Percentiles rank a stretch among this genome's conserved stretches.
phyloP scores from a whole-genome alignment of 2,113 vertebrate genomes.

The Bufo gargarizans region DNA sequence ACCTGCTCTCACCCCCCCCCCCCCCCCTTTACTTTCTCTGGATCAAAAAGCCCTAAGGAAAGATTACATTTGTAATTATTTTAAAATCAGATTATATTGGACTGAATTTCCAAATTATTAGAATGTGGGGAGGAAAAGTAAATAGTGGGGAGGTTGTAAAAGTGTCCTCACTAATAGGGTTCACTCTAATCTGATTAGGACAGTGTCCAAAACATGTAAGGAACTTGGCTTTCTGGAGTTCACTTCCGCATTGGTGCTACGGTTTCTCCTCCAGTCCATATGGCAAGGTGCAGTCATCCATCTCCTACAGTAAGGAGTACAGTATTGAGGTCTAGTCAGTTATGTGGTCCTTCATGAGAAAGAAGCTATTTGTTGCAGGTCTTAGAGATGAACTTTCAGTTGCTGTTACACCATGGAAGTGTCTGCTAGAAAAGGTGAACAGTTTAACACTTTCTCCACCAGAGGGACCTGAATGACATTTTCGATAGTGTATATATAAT shows the following conservation, averaged over 20 bases:
- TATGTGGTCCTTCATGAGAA: not conserved
- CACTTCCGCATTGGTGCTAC: not conserved
- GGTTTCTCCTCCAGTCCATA: not conserved
- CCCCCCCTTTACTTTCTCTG: not conserved
- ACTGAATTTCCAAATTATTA: not conserved
- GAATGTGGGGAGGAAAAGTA: not conserved
- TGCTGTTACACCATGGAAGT: not conserved
- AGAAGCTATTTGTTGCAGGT: not conserved
- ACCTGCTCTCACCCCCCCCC: too few species aligned
- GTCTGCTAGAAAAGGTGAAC: not conserved
- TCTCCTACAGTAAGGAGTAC: not conserved
- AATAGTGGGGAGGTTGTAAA: not conserved
- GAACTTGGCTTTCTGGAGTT: not conserved
- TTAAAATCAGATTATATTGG: not conserved
- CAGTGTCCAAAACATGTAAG: not conserved
- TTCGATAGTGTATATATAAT: too few species aligned
- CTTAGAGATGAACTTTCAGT: not conserved
- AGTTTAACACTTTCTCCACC: conserved; percentile 26
- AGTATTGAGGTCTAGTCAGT: not conserved
- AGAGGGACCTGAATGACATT: conserved; percentile 23
- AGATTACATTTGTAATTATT: not conserved
- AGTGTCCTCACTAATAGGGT: not conserved
- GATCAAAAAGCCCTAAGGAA: not conserved
- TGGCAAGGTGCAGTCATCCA: not conserved
- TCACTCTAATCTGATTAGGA: not conserved